A percentile compares a stretch with the other conserved stretches of the same genome.
Conservation (phyloP, 2,888 invertebrate genomes). For the Athrips mouffetella region DNA sequence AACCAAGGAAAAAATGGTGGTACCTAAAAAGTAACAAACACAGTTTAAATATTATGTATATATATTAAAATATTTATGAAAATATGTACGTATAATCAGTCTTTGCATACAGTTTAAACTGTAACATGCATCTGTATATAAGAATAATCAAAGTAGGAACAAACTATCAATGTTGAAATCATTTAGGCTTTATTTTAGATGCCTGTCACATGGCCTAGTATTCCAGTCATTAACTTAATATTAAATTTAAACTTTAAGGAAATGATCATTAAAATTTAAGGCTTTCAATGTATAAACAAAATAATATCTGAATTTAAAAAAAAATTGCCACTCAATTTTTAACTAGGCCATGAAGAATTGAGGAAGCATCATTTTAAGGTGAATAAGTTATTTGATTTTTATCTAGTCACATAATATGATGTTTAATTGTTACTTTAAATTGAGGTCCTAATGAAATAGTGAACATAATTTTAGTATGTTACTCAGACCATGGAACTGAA, state of each 20-base stretch:
- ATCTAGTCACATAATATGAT: background rate
- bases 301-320: background rate
- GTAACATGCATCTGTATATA: constrained; percentile 1
- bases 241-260: background rate
- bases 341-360: constrained; percentile 6
- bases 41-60: constrained; percentile 14
- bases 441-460: background rate
- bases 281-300: constrained; percentile 6
- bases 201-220: constrained; percentile 7
- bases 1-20: too few relatives aligned
- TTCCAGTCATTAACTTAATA: constrained; percentile 2
- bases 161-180: background rate
- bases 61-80: constrained; percentile 23
- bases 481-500: too few relatives aligned
- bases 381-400: background rate
- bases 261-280: constrained; percentile 6
- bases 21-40: constrained; percentile 1
- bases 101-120: background rate
- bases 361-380: background rate
- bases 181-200: constrained; percentile 2
- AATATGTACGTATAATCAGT: constrained; percentile 21
- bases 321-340: constrained; percentile 2
- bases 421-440: background rate
- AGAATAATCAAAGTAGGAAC: constrained; percentile 1
- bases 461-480: background rate